Percentiles rank a stretch among this genome's conserved stretches.
phyloP scores from a whole-genome alignment of 2,888 invertebrate species.

The Lycocerus yunnanus region DNA sequence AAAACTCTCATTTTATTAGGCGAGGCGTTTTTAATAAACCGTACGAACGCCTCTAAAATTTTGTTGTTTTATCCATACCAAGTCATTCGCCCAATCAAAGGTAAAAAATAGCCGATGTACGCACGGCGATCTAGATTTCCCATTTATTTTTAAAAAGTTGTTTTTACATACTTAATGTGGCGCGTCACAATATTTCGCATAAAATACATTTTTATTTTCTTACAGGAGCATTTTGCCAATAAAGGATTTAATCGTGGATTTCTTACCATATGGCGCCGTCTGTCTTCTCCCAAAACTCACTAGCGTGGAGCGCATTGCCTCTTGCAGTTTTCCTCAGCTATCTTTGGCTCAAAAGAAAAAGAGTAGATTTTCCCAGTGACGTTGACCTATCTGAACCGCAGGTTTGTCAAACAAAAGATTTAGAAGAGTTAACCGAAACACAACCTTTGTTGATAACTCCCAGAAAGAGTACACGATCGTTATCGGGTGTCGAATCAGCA shows the following conservation, averaged over 20 bases:
- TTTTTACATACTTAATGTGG: too few relatives aligned
- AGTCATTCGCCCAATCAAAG: not conserved
- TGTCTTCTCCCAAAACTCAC: slow-evolving; percentile 67
- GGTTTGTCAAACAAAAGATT: slow-evolving; percentile 39
- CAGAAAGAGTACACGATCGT: slow-evolving; percentile 54
- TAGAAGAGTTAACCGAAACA: slow-evolving; percentile 58
- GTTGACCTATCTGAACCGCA: slow-evolving; percentile 57
- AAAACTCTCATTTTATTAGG: not conserved
- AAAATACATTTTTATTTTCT: slow-evolving; percentile 33
- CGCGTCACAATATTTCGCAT: not conserved
- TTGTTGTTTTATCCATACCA: not conserved
- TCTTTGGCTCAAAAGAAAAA: slow-evolving; percentile 83
- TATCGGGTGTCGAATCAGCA: slow-evolving; percentile 64
- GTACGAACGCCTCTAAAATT: not conserved
- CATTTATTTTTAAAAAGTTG: not conserved
- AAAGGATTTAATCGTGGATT: slow-evolving; percentile 72
- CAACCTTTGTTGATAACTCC: slow-evolving; percentile 50
- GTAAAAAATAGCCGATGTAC: not conserved
- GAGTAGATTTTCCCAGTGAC: slow-evolving; percentile 75
- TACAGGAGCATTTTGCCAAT: slow-evolving; percentile 57
- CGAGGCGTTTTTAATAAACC: not conserved
- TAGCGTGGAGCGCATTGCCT: slow-evolving; percentile 79
- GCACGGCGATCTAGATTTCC: not conserved
- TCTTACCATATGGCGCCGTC: slow-evolving; percentile 71
- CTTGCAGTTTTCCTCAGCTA: slow-evolving; percentile 79